Evolutionary conservation across 2,888 invertebrate species (phyloP).

Genomic region (Dinocampus coccinellae): DNA sequence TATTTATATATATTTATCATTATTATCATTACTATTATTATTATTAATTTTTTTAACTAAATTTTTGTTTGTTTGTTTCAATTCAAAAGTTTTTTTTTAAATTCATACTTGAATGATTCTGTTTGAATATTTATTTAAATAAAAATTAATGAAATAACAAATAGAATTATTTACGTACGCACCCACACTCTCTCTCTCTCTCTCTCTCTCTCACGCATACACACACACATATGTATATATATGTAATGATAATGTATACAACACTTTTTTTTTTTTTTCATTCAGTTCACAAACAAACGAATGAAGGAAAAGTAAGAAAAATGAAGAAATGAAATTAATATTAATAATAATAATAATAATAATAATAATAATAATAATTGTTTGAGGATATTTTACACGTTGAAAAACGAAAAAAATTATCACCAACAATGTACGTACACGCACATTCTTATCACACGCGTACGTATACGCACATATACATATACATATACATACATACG

Average conservation of each 20-base stretch:
- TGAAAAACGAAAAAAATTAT: neutral
- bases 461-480: too few relatives aligned
- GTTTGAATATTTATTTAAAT: too few relatives aligned
- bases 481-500: too few relatives aligned
- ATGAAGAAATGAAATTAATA: too few relatives aligned
- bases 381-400: neutral
- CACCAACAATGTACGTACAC: neutral
- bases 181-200: neutral
- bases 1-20: neutral
- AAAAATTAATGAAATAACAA: too few relatives aligned
- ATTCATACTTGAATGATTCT: too few relatives aligned
- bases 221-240: slow-evolving; percentile 54
- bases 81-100: too few relatives aligned
- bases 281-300: neutral
- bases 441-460: too few relatives aligned
- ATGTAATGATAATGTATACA: neutral
- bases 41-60: neutral
- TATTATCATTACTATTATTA: slow-evolving; percentile 4
- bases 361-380: neutral
- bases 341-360: neutral
- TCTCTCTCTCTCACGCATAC: slow-evolving; percentile 42
- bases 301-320: neutral
- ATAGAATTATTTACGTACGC: too few relatives aligned
- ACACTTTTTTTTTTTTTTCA: too few relatives aligned
- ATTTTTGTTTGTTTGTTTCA: neutral